phyloP scores from a whole-genome alignment of 2,797 vertebrate genomes.

The Petrocephalus sullivani region DNA sequence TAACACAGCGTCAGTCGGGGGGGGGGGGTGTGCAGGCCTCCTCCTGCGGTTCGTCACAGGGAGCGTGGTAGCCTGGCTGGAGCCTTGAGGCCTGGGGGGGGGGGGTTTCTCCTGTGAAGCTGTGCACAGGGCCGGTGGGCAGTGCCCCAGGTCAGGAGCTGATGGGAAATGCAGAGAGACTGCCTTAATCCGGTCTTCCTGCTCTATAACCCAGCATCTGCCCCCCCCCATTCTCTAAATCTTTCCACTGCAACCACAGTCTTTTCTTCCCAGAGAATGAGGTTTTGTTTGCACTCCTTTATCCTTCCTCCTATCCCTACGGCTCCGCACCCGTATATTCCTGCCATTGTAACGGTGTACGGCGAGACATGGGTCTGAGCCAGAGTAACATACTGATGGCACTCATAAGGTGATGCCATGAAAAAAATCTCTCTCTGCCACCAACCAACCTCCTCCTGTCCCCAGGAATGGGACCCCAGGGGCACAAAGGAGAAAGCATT shows the following conservation, averaged over 20 bases:
- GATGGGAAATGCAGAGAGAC: neutral
- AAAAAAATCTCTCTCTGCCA: neutral
- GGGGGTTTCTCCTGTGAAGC: neutral
- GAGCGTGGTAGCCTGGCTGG: neutral
- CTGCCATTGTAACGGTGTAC: neutral
- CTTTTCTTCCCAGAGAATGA: neutral
- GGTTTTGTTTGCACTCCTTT: neutral
- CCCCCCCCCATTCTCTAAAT: neutral
- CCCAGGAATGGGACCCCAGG: neutral
- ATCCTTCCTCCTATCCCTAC: slow-evolving; percentile 26
- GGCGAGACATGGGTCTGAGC: neutral
- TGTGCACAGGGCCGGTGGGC: neutral
- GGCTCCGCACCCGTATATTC: slow-evolving; percentile 7
- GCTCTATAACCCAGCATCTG: neutral
- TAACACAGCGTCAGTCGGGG: neutral
- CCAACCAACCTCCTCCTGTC: neutral
- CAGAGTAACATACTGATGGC: neutral
- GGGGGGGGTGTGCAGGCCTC: neutral
- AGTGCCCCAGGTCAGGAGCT: neutral
- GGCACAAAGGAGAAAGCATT: neutral
- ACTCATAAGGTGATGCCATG: neutral
- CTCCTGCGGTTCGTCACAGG: neutral
- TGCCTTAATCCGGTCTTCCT: neutral
- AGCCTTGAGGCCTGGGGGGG: neutral
- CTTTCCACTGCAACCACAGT: neutral